Conservation (phyloP, 2,888 invertebrate genomes). For the Drosophila leonis region DNA sequence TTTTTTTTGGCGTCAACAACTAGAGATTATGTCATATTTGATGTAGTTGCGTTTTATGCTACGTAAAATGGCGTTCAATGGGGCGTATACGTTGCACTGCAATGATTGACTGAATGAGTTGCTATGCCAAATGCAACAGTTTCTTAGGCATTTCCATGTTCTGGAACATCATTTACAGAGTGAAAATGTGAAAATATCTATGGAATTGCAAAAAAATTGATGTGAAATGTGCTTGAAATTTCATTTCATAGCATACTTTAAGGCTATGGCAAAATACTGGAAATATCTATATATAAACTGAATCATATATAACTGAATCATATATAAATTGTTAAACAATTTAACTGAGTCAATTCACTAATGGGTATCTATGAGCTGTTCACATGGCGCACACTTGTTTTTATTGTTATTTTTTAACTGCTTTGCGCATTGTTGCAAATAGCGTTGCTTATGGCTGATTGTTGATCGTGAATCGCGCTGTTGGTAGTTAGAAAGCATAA, state of each 20-base stretch:
- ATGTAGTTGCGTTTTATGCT: conserved; percentile 37
- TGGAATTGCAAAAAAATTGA: neutral
- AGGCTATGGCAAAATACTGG: neutral
- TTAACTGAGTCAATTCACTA: neutral
- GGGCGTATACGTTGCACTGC: conserved; percentile 10
- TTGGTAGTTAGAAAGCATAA: conserved; percentile 73
- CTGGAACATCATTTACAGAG: neutral
- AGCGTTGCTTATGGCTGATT: conserved; percentile 37
- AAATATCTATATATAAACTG: neutral
- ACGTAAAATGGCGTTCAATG: conserved; percentile 4
- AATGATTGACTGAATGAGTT: neutral
- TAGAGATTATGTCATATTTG: conserved; percentile 69
- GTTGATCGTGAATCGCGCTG: conserved; percentile 53
- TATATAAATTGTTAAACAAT: too few species aligned
- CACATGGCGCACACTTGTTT: neutral
- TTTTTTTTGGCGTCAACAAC: conserved; percentile 45
- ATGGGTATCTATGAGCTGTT: conserved; percentile 12
- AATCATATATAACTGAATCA: too few species aligned
- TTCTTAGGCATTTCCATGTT: too few species aligned
- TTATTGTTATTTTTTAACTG: conserved; percentile 23
- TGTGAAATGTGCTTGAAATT: neutral
- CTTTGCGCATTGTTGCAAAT: conserved; percentile 32
- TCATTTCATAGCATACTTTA: conserved; percentile 1
- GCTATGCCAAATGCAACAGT: neutral
- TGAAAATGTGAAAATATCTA: neutral